phyloP scores from a whole-genome alignment of 2,888 invertebrate genomes.

The Drosophila kokeensis region DNA sequence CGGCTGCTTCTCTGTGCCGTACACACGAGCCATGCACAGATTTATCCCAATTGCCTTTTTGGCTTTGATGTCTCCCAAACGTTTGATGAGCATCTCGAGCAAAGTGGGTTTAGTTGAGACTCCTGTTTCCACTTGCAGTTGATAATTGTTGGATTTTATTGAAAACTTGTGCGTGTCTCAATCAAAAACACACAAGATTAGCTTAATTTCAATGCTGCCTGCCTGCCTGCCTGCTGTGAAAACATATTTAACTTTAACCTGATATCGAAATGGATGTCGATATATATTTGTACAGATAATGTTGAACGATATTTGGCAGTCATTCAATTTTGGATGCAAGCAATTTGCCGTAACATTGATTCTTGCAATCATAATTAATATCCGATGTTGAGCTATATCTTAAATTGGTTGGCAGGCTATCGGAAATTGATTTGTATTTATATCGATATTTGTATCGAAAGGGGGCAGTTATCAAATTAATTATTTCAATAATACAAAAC shows the following conservation, averaged over 20 bases:
- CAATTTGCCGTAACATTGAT: neutral
- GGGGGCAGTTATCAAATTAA: too few species aligned
- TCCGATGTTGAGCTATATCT: too few species aligned
- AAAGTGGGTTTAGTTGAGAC: neutral
- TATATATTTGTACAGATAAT: neutral
- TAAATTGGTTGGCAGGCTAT: too few species aligned
- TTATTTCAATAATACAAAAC: neutral
- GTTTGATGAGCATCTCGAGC: conserved; percentile 29
- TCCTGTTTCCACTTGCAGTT: conserved; percentile 1
- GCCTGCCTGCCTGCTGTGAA: neutral
- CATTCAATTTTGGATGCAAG: neutral
- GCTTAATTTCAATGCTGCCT: conserved; percentile 18
- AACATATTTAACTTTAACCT: neutral
- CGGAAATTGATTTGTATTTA: too few species aligned
- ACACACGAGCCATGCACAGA: conserved; percentile 5
- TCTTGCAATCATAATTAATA: neutral
- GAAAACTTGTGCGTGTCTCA: conserved; percentile 1
- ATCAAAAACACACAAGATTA: neutral
- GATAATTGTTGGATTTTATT: neutral
- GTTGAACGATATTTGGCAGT: neutral
- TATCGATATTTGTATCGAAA: too few species aligned
- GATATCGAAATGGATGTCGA: neutral
- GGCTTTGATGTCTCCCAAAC: conserved; percentile 21
- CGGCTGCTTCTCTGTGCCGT: conserved; percentile 22
- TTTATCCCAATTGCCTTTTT: neutral